phyloP scores from a whole-genome alignment of 2,888 invertebrate species.

The Tachina lurida region DNA sequence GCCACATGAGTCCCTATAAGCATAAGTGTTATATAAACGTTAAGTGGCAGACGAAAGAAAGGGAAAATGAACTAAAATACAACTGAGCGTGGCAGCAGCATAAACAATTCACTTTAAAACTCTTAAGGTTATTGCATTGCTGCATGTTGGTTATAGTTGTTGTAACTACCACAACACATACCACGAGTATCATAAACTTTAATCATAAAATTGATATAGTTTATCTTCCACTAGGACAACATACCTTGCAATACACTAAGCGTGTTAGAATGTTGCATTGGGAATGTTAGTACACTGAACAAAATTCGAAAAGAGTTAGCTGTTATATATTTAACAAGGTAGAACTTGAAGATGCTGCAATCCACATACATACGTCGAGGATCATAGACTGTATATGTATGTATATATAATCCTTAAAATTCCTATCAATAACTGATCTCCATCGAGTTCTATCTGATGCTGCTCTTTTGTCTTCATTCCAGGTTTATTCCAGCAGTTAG shows the following conservation, averaged over 20 bases:
- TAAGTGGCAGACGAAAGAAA: constrained; percentile 37
- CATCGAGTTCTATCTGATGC: too few species aligned
- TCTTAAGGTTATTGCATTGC: not conserved
- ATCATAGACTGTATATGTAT: too few species aligned
- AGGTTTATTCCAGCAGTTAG: too few species aligned
- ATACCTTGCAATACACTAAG: constrained; percentile 4
- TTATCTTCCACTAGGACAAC: constrained; percentile 58
- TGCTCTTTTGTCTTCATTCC: too few species aligned
- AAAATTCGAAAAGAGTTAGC: not conserved
- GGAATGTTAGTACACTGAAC: constrained; percentile 12
- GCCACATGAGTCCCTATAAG: constrained; percentile 68
- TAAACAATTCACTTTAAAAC: constrained; percentile 42
- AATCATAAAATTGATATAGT: constrained; percentile 67
- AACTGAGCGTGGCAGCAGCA: constrained; percentile 49
- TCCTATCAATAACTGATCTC: too few species aligned
- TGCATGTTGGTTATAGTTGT: not conserved
- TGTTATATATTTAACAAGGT: not conserved
- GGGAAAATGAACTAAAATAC: constrained; percentile 48
- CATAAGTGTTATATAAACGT: constrained; percentile 45
- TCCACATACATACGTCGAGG: too few species aligned
- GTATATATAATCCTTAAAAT: too few species aligned
- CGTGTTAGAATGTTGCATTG: constrained; percentile 13
- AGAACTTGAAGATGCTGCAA: not conserved
- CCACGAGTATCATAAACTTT: constrained; percentile 39
- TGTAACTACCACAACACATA: constrained; percentile 17